Evolutionary conservation across 1,140 invertebrate species (phyloP), one percentile per base, ranked within the genome.

Genomic region (Anastatus disparis): DNA sequence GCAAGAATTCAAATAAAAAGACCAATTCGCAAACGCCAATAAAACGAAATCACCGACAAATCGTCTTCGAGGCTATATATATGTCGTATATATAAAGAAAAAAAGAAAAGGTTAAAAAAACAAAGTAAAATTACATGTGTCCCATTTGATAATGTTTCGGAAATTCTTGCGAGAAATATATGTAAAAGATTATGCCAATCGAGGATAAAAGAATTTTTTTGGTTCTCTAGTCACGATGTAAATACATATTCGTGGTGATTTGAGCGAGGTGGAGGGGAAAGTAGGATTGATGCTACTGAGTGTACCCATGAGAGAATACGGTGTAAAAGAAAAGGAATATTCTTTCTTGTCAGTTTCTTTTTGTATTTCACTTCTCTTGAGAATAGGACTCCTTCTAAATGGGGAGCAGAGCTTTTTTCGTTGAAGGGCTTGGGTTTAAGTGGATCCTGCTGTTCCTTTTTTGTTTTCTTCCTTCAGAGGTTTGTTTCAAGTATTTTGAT

Each of bases 11-110:
- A 63, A 70, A 63, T 63, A 63, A 63, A 59, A 70, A n/a, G n/a
- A 46, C 59, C 59, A 44, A 63, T 63, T 59, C 52, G 48, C 20
- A 64, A 40, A 58, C 27, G 35, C 44, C 61, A 50, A 71, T 71
- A 71, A 71, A 71, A 64, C 53, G 17, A 24, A 71, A 64, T 64
- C 42, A 17, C 53, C 61, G 61, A 71, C 61, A 64, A 64, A 71
- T 71, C 61, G 67, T 55, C 44, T 35, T 38, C 27, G 0, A 20
- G 53, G 1, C 20, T n/a, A n/a, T n/a, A n/a, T n/a, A n/a, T n/a
- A n/a, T n/a, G n/a, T n/a, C n/a, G n/a, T n/a, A n/a, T n/a, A n/a
- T n/a, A n/a, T n/a, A n/a, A n/a, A n/a, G n/a, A 42, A 15, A n/a
- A 35, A 7, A 6, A 44, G 35, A 13, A 42, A 29, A 2, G 15